Conservation (phyloP, 2,888 invertebrate genomes). For the Synanthedon myopaeformis region DNA sequence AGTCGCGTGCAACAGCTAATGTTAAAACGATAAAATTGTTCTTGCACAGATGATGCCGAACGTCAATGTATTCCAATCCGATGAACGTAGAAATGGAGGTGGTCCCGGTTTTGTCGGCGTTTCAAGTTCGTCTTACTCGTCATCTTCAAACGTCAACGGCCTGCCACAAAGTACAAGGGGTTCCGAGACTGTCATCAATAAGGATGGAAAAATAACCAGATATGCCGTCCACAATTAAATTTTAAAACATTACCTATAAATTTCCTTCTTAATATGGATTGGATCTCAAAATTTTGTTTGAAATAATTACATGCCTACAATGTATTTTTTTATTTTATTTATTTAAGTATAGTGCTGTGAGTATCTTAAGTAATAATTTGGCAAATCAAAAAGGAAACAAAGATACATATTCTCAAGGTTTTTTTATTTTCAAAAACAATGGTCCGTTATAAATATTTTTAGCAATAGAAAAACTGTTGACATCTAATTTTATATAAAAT, state of each 20-base stretch:
- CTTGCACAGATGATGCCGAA: conserved; percentile 52
- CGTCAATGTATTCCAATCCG: conserved; percentile 40
- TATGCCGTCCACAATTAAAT: conserved; percentile 60
- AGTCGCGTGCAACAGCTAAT: no score
- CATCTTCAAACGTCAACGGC: conserved; percentile 72
- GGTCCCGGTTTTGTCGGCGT: conserved; percentile 54
- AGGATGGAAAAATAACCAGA: conserved; percentile 78
- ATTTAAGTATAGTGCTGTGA: background rate
- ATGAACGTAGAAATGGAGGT: conserved; percentile 8
- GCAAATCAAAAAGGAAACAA: background rate
- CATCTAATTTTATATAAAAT: no score
- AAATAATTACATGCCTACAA: background rate
- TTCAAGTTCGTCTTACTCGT: conserved; percentile 74
- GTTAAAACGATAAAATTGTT: no score
- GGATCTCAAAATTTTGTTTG: background rate
- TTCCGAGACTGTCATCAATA: conserved; percentile 76
- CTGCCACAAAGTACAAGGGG: conserved; percentile 62
- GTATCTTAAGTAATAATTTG: background rate
- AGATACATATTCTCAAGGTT: no score
- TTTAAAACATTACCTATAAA: background rate
- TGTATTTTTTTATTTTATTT: background rate
- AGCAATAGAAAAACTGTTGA: no score
- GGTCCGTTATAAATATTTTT: no score
- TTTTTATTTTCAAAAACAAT: no score
- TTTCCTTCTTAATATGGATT: background rate